Evolutionary conservation across 2,113 vertebrate genomes (phyloP), one percentile per base, ranked within the genome.

Genomic region (Bagarius yarrelli): DNA sequence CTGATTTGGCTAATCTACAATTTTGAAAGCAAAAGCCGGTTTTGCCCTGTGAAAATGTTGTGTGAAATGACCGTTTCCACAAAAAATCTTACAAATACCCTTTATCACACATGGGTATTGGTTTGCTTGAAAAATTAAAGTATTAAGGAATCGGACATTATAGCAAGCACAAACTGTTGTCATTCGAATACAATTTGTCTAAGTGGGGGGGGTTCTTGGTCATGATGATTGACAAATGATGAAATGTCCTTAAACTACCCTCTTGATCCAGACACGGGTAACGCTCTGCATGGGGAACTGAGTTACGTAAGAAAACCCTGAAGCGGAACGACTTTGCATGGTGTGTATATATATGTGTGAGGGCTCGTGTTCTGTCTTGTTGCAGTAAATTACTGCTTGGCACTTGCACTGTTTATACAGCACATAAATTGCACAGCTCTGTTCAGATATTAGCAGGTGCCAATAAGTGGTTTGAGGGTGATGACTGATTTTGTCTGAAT

Each of bases 401-500:
- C 50, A 34, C 52, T 64, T 11, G 16, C 16, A 12, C n/a, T 80
- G 40, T 63, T 63, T 64, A 64, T 14, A 64, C 44, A 64, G 59
- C 53, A 21, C n/a, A 27, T 9, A 47, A 52, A 70, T 59, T 76
- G 32, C n/a, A 52, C 60, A 32, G 27, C 40, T 80, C 52, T 56
- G 34, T 75, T 81, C 40, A 69, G 61, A 50, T 60, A 52, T 59
- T 69, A 60, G 25, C 55, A 70, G 73, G 44, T 52, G 25, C 70
- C 70, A 40, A 74, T 81, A 74, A 76, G 14, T 1, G 36, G 72
- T 76, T 81, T 21, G 32, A 64, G 18, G 14, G 6, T 52, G 81
- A 27, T 59, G 61, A 69, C 57, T 19, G 73, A 66, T 76, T 66
- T 32, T 50, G 50, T 67, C 52, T 57, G 52, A 40, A 50, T 47